These are phyloP conservation scores for Protodeltote pygarga DNA, from an alignment of 2,888 invertebrate species.

Conservation along the genomic window DNA sequence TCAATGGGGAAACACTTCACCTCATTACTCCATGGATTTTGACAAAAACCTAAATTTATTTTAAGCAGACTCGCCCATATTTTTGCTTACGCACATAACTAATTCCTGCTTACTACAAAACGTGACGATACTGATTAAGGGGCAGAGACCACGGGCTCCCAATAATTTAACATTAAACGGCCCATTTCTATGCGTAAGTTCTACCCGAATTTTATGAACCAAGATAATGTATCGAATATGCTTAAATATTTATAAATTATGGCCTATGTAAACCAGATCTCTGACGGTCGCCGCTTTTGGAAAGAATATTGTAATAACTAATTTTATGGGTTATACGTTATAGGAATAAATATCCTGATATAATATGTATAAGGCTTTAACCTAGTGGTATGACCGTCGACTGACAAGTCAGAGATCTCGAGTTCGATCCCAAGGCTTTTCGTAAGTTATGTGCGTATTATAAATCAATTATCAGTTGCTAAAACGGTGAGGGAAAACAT, in stretches of 20 bases:
- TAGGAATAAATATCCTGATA: too few species aligned
- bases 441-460: too few species aligned
- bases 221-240: conserved; percentile 47
- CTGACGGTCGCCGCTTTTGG: conserved; percentile 10
- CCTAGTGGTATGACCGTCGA: too few species aligned
- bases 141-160: conserved; percentile 8
- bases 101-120: conserved; percentile 24
- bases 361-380: too few species aligned
- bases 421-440: too few species aligned
- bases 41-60: too few species aligned
- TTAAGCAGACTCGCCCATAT: too few species aligned
- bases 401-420: too few species aligned
- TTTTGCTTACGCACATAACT: conserved; percentile 15
- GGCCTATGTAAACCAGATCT: conserved; percentile 27
- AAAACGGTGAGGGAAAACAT: too few species aligned
- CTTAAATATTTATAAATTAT: conserved; percentile 48
- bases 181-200: conserved; percentile 48
- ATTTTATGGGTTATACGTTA: conserved; percentile 30
- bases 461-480: too few species aligned
- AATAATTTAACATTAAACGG: conserved; percentile 49
- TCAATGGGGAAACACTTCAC: too few species aligned
- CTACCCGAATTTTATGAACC: conserved; percentile 41
- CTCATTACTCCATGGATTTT: too few species aligned
- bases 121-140: conserved; percentile 41
- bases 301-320: conserved; percentile 26